Evolutionary conservation across 2,797 vertebrate species (phyloP).

Genomic region (Pelodytes ibericus): DNA sequence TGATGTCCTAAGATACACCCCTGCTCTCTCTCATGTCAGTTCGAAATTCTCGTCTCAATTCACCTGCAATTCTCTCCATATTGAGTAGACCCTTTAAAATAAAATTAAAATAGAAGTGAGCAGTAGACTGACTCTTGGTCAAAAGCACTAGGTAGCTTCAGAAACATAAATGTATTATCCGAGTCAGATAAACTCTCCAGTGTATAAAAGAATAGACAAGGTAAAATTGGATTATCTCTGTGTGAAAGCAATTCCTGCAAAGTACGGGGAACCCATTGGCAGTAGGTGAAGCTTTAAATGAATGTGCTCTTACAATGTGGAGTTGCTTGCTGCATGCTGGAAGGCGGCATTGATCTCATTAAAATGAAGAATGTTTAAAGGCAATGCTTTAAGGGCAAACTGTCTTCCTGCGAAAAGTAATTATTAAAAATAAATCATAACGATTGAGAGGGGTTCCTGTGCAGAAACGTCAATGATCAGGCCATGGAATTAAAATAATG

Average conservation of each 20-base stretch:
- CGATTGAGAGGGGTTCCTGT: background rate
- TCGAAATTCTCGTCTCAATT: too few relatives aligned
- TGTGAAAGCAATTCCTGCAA: background rate
- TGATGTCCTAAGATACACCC: too few relatives aligned
- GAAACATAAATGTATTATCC: constrained; percentile 17
- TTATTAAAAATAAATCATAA: background rate
- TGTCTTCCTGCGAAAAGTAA: background rate
- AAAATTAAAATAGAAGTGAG: background rate
- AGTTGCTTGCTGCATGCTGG: background rate
- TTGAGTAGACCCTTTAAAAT: background rate
- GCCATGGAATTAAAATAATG: background rate
- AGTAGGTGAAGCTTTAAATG: background rate
- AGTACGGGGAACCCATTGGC: constrained; percentile 1
- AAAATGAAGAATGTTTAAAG: background rate
- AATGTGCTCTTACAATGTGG: background rate
- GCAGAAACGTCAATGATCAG: too few relatives aligned
- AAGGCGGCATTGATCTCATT: constrained; percentile 11
- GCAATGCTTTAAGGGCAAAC: background rate
- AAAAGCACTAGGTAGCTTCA: background rate
- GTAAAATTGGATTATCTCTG: constrained; percentile 28
- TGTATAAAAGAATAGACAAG: background rate
- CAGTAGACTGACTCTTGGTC: background rate
- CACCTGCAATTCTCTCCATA: too few relatives aligned
- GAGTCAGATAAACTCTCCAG: background rate
- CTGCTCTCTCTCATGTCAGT: too few relatives aligned